Percentiles rank a stretch among this genome's conserved stretches.
These are phyloP conservation scores for Hyppa rectilinea DNA, from an alignment of 2,888 invertebrate species.

Conservation along the genomic window DNA sequence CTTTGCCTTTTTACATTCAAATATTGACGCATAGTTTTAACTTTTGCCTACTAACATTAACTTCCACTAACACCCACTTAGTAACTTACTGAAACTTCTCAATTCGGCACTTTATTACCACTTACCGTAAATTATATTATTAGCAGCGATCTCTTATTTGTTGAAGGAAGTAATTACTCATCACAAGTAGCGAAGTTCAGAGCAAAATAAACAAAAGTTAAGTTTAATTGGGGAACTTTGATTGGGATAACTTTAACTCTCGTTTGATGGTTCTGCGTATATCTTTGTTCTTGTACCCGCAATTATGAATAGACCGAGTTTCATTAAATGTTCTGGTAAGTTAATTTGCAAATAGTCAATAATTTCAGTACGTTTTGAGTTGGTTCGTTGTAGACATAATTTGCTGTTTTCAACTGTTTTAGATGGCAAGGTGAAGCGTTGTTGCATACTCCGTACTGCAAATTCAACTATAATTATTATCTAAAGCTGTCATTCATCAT, in stretches of 20 bases:
- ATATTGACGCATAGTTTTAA: not conserved
- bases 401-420: not conserved
- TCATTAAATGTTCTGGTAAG: not conserved
- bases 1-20: no score
- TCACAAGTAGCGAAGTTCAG: slow-evolving; percentile 29
- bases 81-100: slow-evolving; percentile 11
- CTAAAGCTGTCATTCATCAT: no score
- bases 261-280: slow-evolving; percentile 11
- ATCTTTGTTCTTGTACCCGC: not conserved
- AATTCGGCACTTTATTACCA: slow-evolving; percentile 1
- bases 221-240: slow-evolving; percentile 56
- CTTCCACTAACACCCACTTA: not conserved
- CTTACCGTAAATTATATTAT: slow-evolving; percentile 7
- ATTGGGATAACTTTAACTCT: slow-evolving; percentile 31
- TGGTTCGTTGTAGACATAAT: not conserved
- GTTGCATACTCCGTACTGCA: not conserved
- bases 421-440: not conserved
- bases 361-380: not conserved
- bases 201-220: slow-evolving; percentile 35
- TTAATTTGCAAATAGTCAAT: slow-evolving; percentile 10
- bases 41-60: not conserved
- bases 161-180: slow-evolving; percentile 36
- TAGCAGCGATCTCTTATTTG: slow-evolving; percentile 3
- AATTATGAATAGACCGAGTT: not conserved
- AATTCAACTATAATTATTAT: not conserved